Evolutionary conservation across 2,113 vertebrate species (phyloP).

Genomic region (Atrichornis clamosus): DNA sequence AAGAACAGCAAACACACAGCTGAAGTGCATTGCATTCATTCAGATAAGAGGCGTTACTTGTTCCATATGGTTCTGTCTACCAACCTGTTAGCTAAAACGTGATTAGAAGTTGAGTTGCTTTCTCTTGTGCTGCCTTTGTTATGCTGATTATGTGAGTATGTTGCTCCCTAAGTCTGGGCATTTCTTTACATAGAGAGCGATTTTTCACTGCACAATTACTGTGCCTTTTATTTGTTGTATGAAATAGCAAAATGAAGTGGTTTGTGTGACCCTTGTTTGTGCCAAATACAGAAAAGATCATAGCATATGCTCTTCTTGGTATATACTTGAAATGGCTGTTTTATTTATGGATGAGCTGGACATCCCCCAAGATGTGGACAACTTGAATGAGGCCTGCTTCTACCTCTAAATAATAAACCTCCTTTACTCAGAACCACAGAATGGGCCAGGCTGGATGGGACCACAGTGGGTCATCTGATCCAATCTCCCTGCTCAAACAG

Average conservation of each 20-base stretch:
- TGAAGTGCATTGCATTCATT: constrained; percentile 9
- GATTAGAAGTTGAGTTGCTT: constrained; percentile 14
- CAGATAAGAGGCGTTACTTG: neutral
- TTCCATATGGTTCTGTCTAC: constrained; percentile 39
- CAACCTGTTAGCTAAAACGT: constrained; percentile 38
- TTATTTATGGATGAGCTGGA: neutral
- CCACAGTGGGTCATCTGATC: neutral
- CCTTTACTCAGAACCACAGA: neutral
- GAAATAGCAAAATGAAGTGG: neutral
- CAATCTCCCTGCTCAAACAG: neutral
- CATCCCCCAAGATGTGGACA: neutral
- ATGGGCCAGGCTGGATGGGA: neutral
- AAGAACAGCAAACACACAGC: neutral
- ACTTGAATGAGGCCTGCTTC: neutral
- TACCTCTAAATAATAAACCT: neutral
- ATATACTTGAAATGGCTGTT: neutral
- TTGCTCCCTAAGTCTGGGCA: neutral
- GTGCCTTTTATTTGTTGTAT: neutral
- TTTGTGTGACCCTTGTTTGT: neutral
- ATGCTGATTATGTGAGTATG: neutral
- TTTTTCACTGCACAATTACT: neutral
- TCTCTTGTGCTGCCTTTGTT: constrained; percentile 1
- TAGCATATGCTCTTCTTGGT: neutral
- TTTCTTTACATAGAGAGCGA: neutral
- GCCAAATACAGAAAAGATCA: neutral